Evolutionary conservation across 2,888 invertebrate genomes (phyloP), one percentile per base, ranked within the genome.

Genomic region (Notocelia uddmanniana): DNA sequence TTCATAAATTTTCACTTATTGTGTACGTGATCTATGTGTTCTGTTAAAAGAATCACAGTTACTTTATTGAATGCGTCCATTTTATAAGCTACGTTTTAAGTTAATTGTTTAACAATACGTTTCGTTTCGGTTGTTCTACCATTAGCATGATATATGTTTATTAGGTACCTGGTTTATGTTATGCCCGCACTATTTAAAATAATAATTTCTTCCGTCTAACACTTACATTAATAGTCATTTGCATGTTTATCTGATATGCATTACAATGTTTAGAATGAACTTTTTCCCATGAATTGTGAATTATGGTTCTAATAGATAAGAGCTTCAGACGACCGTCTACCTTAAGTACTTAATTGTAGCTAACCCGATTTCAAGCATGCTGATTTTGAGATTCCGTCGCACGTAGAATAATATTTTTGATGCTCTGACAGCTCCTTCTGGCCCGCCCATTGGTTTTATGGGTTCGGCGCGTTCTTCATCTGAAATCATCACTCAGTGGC

Each of bases 401-500:
- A 50, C 3, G 6, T 26, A 45, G 9, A 18, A 15, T 67, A 48
- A 23, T 13, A 57, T 41, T 26, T 13, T 48, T 23, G 11, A 18
- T 26, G 15, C 54, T 19, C 8, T 84, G 80, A 10, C 89, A 98
- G 98, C 99, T 62, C 99, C 99, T 0, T 98, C 98, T 74, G 98
- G 98, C 34, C 98, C 99, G 2, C 99, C 99, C 0, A 95, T 97
- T 63, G 98, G 98, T 34, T 98, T 99, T 83, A 98, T 98, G 79
- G 99, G 98, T 6, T 98, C 98, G 0, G 98, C 99, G 0, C 95
- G 98, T 73, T 98, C 98, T 15, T 97, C 98, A 13, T 98, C 98
- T 0, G 98, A 99, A 89, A 98, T 99, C 74, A 98, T 98, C 81
- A 97, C 99, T 0, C 98, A 98, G 84, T 99, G 99, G 99, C 98